Base-by-base conservation (phyloP, 2,113 vertebrate genomes). In the Recurvirostra avosetta region DNA sequence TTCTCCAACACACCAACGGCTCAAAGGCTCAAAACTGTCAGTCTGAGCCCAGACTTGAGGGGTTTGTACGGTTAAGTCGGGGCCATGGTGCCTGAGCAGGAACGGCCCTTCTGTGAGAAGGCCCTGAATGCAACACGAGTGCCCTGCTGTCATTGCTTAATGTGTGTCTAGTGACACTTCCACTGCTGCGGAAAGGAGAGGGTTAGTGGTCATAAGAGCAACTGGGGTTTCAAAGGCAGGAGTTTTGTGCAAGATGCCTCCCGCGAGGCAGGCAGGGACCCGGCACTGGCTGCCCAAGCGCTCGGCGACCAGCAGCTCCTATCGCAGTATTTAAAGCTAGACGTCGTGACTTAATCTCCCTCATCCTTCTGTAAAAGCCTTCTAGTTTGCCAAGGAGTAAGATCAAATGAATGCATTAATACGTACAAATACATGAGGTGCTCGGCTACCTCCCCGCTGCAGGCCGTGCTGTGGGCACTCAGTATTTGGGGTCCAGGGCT, bases 31-130 rank as follows among this genome's bases (percentile, higher is more conserved):
- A 23, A 19, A 62, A 3, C 14, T 3, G 2, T 5, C 84, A 43
- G 53, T 8, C 38, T 3, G 41, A 70, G 34, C 32, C 45, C 62
- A 21, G 40, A 1, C 38, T 7, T 3, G 32, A 55, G 34, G 34
- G 19, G 1, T 92, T 34, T 43, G 34, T 9, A 0, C 0, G 2
- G 13, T 27, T 30, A 38, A 22, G 17, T 0, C 40, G 72, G 12
- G 38, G 16, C 34, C 47, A 11, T 2, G 1, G 50, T 11, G 75
- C 5, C 38, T 7, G 17, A 53, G 45, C 11, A 45, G 45, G 23
- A 49, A 36, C 5, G 26, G 41, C 15, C 20, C 22, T 62, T 63
- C 52, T 29, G 22, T 26, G 11, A 16, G 50, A 29, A 66, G 56
- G 11, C 8, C 32, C 47, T 4, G 2, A 15, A 1, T 6, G 27